These are phyloP conservation scores for Urophycis tenuis DNA, from an alignment of 2,797 vertebrate genomes.

Conservation along the genomic window DNA sequence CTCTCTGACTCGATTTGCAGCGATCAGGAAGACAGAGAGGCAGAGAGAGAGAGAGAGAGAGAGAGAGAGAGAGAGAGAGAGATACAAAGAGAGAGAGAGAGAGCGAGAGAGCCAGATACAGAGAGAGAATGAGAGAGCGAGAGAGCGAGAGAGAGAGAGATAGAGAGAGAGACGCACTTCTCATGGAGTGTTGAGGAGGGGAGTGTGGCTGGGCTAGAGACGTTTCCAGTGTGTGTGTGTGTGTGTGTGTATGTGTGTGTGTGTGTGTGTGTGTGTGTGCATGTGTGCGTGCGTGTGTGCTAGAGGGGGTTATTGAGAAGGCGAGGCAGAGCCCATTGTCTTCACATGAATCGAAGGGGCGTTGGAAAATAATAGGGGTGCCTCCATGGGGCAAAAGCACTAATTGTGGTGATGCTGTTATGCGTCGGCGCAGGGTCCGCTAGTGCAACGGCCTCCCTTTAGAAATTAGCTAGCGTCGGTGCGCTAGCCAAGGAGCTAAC, in stretches of 20 bases:
- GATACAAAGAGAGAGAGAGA: not conserved
- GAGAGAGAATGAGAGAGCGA: no score
- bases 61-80: not conserved
- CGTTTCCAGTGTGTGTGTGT: no score
- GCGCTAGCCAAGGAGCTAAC: not conserved
- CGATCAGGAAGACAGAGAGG: slow-evolving; percentile 50
- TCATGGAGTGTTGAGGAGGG: slow-evolving; percentile 24
- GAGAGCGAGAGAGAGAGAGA: no score
- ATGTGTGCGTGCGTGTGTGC: no score
- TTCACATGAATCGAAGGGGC: slow-evolving; percentile 57
- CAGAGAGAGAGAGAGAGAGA: not conserved
- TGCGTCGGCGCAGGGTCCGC: slow-evolving; percentile 14
- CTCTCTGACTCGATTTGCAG: slow-evolving; percentile 65
- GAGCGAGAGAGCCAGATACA: no score
- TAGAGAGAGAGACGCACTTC: slow-evolving; percentile 49
- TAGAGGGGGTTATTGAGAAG: not conserved
- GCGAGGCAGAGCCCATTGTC: slow-evolving; percentile 45
- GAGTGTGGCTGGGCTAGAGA: no score
- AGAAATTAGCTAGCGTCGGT: slow-evolving; percentile 35
- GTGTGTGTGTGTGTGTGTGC: no score
- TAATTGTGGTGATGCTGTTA: slow-evolving; percentile 44
- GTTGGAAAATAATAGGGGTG: slow-evolving; percentile 50
- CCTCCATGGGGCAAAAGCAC: slow-evolving; percentile 50
- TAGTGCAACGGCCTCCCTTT: slow-evolving; percentile 36
- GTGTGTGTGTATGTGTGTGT: no score